phyloP scores from a whole-genome alignment of 1,140 invertebrate genomes.

The Propsilocerus akamusi region DNA sequence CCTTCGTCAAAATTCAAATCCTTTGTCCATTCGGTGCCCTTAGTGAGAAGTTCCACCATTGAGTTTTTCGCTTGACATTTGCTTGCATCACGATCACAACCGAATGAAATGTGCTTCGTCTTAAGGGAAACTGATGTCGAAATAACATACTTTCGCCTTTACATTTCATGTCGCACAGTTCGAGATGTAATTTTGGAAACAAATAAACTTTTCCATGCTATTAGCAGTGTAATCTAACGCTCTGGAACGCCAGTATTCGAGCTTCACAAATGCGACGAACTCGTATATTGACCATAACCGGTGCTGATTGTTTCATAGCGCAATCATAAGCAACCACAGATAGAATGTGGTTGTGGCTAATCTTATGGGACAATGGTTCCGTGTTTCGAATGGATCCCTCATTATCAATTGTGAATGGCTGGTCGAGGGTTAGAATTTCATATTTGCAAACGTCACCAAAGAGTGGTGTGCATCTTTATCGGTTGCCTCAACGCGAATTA shows the following conservation, averaged over 20 bases:
- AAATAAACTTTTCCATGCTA: slow-evolving; percentile 30
- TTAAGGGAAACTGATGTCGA: slow-evolving; percentile 17
- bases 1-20: slow-evolving; percentile 78
- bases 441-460: slow-evolving; percentile 92
- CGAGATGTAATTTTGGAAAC: slow-evolving; percentile 69
- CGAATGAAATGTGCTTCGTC: slow-evolving; percentile 24
- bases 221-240: slow-evolving; percentile 65
- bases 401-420: slow-evolving; percentile 84
- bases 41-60: slow-evolving; percentile 66
- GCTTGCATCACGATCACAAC: slow-evolving; percentile 21
- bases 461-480: slow-evolving; percentile 83
- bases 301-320: slow-evolving; percentile 73
- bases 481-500: slow-evolving; percentile 73
- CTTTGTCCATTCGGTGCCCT: slow-evolving; percentile 69
- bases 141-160: slow-evolving; percentile 28
- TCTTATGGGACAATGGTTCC: slow-evolving; percentile 74
- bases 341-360: slow-evolving; percentile 89
- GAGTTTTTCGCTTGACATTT: slow-evolving; percentile 24
- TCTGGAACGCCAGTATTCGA: slow-evolving; percentile 52
- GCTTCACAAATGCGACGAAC: slow-evolving; percentile 32
- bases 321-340: slow-evolving; percentile 93
- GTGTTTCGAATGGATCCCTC: slow-evolving; percentile 81
- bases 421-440: slow-evolving; percentile 73
- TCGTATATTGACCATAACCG: slow-evolving; percentile 87
- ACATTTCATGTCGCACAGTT: slow-evolving; percentile 75